Percentiles rank a stretch among this genome's conserved stretches.
Evolutionary conservation across 2,113 vertebrate genomes (phyloP).

Genomic region (Nymphicus hollandicus): DNA sequence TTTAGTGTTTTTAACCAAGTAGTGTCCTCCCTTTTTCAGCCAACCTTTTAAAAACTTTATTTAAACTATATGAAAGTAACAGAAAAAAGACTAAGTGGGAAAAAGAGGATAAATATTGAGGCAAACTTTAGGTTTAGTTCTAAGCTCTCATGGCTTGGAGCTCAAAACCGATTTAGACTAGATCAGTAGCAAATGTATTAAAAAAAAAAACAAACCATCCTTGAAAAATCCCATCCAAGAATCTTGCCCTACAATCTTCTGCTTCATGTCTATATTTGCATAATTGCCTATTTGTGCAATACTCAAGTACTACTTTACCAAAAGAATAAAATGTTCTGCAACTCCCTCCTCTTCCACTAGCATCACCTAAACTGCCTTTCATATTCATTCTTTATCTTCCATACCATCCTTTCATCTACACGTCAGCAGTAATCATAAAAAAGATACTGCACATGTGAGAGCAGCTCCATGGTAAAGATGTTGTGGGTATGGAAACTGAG

Average conservation of each 20-base stretch:
- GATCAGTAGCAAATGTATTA: neutral
- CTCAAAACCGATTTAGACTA: neutral
- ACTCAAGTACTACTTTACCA: neutral
- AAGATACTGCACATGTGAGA: neutral
- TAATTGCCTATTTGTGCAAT: neutral
- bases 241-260: neutral
- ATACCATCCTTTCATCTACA: neutral
- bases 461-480: neutral
- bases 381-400: neutral
- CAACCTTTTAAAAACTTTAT: neutral
- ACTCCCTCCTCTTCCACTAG: neutral
- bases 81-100: neutral
- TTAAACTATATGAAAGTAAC: neutral
- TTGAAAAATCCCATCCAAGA: neutral
- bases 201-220: neutral
- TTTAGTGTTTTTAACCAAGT: neutral
- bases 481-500: neutral
- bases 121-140: neutral
- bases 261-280: neutral
- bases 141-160: neutral
- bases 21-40: neutral
- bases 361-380: neutral
- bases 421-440: neutral
- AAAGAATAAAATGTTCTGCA: neutral
- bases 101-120: neutral